Percentiles rank a stretch among this genome's conserved stretches.
phyloP scores from a whole-genome alignment of 2,888 invertebrate species.

The Linyphia triangularis region DNA sequence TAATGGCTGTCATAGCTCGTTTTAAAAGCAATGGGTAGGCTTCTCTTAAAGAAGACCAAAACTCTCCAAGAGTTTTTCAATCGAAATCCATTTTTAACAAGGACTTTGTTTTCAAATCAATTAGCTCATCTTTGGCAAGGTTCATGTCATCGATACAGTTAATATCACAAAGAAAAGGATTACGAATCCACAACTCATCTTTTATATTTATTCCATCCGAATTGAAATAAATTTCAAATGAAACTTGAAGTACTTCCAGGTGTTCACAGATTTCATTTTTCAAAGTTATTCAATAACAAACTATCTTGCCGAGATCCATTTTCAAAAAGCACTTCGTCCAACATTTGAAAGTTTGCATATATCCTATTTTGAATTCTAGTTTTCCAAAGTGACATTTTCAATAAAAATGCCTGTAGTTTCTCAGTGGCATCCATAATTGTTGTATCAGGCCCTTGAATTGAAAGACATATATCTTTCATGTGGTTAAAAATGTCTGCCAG shows the following conservation, averaged over 20 bases:
- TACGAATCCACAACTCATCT: slow-evolving; percentile 67
- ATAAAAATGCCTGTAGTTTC: slow-evolving; percentile 67
- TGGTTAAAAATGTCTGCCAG: too few relatives aligned
- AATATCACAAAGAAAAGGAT: slow-evolving; percentile 65
- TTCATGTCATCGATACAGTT: slow-evolving; percentile 67
- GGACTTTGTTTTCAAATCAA: slow-evolving; percentile 58
- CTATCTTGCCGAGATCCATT: slow-evolving; percentile 42
- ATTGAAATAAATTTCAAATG: too few relatives aligned
- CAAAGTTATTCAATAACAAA: slow-evolving; percentile 54
- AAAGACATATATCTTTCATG: too few relatives aligned
- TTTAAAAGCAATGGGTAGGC: slow-evolving; percentile 58
- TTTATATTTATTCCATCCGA: slow-evolving; percentile 54
- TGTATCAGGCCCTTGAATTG: slow-evolving; percentile 62
- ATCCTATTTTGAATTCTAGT: slow-evolving; percentile 61
- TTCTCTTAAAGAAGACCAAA: too few relatives aligned
- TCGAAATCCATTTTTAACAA: slow-evolving; percentile 57
- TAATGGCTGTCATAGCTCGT: slow-evolving; percentile 59
- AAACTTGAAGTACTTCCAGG: too few relatives aligned
- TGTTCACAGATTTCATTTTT: too few relatives aligned
- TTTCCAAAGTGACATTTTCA: slow-evolving; percentile 60
- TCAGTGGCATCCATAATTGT: slow-evolving; percentile 65
- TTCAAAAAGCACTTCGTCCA: slow-evolving; percentile 52
- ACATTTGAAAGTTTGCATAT: slow-evolving; percentile 66
- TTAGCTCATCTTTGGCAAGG: slow-evolving; percentile 55
- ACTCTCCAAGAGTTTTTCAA: too few relatives aligned